These are phyloP conservation scores for Cottoperca gobio DNA, from an alignment of 2,797 vertebrate genomes.

Conservation along the genomic window DNA sequence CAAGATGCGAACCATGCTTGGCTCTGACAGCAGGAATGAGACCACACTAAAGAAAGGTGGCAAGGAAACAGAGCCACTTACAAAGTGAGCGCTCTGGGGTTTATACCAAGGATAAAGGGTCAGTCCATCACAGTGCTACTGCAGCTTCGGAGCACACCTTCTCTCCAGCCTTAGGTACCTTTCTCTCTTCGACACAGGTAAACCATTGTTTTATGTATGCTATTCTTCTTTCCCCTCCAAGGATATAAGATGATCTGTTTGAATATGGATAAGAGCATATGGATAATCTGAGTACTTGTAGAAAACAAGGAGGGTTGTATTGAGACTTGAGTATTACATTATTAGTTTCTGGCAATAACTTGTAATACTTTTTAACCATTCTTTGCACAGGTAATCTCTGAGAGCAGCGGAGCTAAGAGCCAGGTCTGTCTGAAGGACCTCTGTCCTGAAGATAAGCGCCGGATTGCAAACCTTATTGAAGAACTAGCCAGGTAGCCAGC, in stretches of 20 bases:
- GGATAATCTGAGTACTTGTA: not conserved
- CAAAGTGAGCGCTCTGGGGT: slow-evolving; percentile 30
- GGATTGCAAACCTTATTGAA: slow-evolving; percentile 97
- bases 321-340: not conserved
- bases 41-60: slow-evolving; percentile 32
- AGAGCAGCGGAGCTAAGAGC: slow-evolving; percentile 73
- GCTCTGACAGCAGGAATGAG: slow-evolving; percentile 40
- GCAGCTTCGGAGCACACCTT: slow-evolving; percentile 19
- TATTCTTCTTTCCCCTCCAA: not conserved
- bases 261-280: not conserved
- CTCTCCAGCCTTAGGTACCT: slow-evolving; percentile 11
- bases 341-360: not conserved
- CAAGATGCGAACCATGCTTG: slow-evolving; percentile 41
- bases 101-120: slow-evolving; percentile 27
- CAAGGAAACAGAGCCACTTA: slow-evolving; percentile 47
- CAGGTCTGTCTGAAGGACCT: slow-evolving; percentile 94
- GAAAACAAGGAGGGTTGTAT: not conserved
- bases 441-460: slow-evolving; percentile 96
- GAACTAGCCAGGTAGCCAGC: slow-evolving; percentile 94
- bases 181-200: slow-evolving; percentile 64
- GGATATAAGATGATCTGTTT: not conserved
- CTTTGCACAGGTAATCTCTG: slow-evolving; percentile 78
- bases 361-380: not conserved
- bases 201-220: not conserved
- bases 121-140: slow-evolving; percentile 29